Conservation (phyloP, 2,113 vertebrate species). For the Platysteira castanea region DNA sequence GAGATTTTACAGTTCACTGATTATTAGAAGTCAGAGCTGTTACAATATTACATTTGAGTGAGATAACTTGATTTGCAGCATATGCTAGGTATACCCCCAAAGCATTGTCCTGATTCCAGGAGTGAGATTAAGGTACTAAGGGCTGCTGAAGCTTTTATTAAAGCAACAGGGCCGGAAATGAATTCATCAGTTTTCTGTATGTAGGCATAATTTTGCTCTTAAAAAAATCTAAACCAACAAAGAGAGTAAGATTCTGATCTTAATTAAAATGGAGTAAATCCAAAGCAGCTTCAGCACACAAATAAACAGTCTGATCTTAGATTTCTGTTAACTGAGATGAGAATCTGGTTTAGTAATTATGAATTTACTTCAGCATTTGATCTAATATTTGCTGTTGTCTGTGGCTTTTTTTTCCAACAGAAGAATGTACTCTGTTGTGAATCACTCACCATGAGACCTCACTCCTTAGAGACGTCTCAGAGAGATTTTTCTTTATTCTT, state of each 20-base stretch:
- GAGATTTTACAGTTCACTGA: constrained; percentile 17
- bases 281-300: neutral
- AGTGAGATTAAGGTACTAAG: neutral
- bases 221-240: neutral
- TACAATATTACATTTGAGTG: neutral
- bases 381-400: neutral
- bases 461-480: neutral
- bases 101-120: neutral
- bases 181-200: neutral
- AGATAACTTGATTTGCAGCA: constrained; percentile 31
- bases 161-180: neutral
- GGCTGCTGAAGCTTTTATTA: neutral
- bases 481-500: neutral
- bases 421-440: neutral
- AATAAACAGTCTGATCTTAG: neutral
- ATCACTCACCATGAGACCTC: neutral
- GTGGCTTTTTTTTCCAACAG: neutral
- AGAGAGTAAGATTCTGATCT: constrained; percentile 3
- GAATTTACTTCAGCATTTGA: neutral
- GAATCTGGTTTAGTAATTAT: neutral
- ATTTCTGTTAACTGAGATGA: neutral
- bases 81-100: neutral
- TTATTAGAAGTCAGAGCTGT: constrained; percentile 24
- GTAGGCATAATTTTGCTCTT: neutral
- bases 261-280: constrained; percentile 39